Base-by-base conservation (phyloP, 1,140 invertebrate species). In the Trachymyrmex cornetzi region DNA sequence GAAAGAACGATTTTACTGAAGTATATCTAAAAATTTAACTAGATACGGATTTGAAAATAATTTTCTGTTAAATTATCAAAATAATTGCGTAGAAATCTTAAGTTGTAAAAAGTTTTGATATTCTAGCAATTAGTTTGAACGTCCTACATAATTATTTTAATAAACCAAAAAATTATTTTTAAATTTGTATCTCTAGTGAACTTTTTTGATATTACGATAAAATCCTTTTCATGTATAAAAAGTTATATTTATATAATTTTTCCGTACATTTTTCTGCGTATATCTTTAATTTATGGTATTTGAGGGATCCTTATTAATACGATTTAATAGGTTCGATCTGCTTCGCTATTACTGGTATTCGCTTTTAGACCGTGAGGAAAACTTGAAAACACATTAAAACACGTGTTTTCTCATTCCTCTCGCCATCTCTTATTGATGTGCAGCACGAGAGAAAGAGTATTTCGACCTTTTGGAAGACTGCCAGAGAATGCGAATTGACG, bases 391-490 rank as follows among this genome's bases (percentile, higher is more conserved):
- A 16, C 30, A 4, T 3, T 50, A 11, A 53, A 48, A 24, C n/a
- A 38, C 7, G 34, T 22, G 16, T 34, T 44, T 67, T 67, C 55
- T 19, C 30, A 6, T 64, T 38, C 14, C 66, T 72, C 85, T 72
- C 27, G 12, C 9, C 24, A 2, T 14, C 19, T 22, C 12, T 89
- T 79, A 86, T 88, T 48, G 55, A 86, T 53, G 82, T 69, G 44
- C 57, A 27, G 30, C 87, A 80, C 34, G 24, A 7, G 48, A 57
- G 71, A 72, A 75, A 72, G 34, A 72, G 38, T 30, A 22, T 67
- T 64, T 30, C 88, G 81, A 81, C 81, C 87, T 88, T 86, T 89
- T 88, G 87, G 82, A 22, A 48, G 48, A 16, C 24, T 66, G 82
- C 75, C 88, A 89, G 16, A 50, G 67, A 63, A 88, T 48, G 16